phyloP scores from a whole-genome alignment of 2,797 vertebrate genomes.

The Miichthys miiuy region DNA sequence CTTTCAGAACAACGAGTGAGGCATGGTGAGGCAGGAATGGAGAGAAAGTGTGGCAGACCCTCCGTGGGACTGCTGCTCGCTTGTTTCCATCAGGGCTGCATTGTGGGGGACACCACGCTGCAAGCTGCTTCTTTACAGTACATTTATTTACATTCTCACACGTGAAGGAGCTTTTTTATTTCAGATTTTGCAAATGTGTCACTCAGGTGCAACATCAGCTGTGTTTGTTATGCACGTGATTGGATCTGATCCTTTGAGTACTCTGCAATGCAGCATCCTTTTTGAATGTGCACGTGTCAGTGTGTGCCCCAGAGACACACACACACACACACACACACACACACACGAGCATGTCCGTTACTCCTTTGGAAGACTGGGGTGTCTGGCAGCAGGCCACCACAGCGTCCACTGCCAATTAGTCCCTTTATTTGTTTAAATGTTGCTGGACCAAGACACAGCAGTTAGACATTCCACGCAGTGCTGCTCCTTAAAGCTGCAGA shows the following conservation, averaged over 20 bases:
- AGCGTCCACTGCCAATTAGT: conserved; percentile 74
- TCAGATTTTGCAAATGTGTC: neutral
- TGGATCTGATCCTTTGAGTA: neutral
- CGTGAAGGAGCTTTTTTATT: neutral
- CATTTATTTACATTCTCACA: neutral
- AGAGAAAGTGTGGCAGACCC: conserved; percentile 1
- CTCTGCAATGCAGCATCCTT: neutral
- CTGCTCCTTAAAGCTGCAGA: conserved; percentile 51
- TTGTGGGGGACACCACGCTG: conserved; percentile 24
- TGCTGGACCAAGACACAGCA: conserved; percentile 51
- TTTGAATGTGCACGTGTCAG: conserved; percentile 3
- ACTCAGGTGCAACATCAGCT: conserved; percentile 14
- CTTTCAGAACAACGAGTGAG: neutral
- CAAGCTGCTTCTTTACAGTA: conserved; percentile 3
- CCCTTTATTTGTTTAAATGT: conserved; percentile 73
- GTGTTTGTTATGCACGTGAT: neutral
- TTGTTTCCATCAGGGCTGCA: conserved; percentile 37
- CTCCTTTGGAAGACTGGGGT: conserved; percentile 64
- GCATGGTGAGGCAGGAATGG: conserved; percentile 6
- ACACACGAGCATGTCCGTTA: conserved; percentile 11
- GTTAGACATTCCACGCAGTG: conserved; percentile 39
- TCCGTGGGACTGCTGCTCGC: conserved; percentile 12
- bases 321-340: conserved; percentile 2
- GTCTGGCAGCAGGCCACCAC: conserved; percentile 63
- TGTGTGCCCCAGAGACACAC: conserved; percentile 14